A percentile compares a stretch with the other conserved stretches of the same genome.
Conservation (phyloP, 2,797 vertebrate species). For the Pipistrellus nathusii region DNA sequence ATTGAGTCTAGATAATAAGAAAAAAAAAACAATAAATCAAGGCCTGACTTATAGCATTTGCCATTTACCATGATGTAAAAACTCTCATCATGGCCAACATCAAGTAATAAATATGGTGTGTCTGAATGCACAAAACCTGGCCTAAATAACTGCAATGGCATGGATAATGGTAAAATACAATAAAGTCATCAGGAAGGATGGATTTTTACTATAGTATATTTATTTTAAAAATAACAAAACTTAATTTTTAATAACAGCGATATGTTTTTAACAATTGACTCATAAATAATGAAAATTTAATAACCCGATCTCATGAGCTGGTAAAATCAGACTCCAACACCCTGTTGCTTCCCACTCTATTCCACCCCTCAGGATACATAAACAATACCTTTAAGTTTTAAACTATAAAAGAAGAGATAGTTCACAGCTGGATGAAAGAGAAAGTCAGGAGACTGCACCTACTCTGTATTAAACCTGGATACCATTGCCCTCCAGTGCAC, state of each 20-base stretch:
- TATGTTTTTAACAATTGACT: background rate
- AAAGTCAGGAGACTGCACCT: background rate
- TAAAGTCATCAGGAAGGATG: background rate
- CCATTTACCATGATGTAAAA: background rate
- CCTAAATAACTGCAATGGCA: background rate
- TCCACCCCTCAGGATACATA: background rate
- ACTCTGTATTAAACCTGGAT: background rate
- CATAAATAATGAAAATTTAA: background rate
- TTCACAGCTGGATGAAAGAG: background rate
- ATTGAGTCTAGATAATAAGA: background rate
- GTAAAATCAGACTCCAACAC: background rate
- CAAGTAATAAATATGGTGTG: background rate
- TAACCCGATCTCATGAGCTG: background rate
- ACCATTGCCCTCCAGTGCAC: background rate
- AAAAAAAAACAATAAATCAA: background rate
- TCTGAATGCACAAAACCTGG: background rate
- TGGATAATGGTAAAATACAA: background rate
- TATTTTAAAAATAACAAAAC: background rate
- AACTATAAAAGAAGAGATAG: background rate
- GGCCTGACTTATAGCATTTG: background rate
- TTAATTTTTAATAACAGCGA: background rate
- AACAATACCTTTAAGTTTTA: background rate
- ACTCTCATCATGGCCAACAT: background rate
- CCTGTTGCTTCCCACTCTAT: background rate
- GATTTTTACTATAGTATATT: slow-evolving; percentile 4